Evolutionary conservation across 2,888 invertebrate species (phyloP), one percentile per base, ranked within the genome.

Genomic region (Megastigmus dorsalis): DNA sequence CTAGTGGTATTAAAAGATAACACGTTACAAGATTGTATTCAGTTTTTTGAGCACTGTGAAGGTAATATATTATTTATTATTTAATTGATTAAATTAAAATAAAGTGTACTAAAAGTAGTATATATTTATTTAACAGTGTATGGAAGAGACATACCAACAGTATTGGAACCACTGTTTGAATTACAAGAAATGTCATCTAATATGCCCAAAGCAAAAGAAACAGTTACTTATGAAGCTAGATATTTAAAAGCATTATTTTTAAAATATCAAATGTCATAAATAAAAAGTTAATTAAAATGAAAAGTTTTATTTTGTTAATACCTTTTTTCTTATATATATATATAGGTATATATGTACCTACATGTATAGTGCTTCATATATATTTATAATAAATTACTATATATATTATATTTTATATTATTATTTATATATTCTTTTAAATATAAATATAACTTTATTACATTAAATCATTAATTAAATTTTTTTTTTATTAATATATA

Each of bases 1-100:
- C 92, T 96, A 89, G 94, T 97, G 71, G 94, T 95, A 57, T 92
- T 97, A 62, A 92, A 95, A 84, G 97, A 98, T 89, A 91, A 93
- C 26, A 95, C 97, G 30, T 91, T 97, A 74, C 93, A 94, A 81
- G 97, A 97, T 84, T 96, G 97, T 83, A 90, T 97, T 74, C 92
- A 93, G 80, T 97, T 97, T 89, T 91, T 98, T 65, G 96, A 96
- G 84, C 95, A 95, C 80, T 97, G 97, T 87, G 97, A 97, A 90
- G 89, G 92, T 92, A 87, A 68, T 36, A 43, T 18, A 45, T 36
- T 20, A 48, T 38, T 50, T 10, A 23, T 33, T 48, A 15, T 15
- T n/a, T 59, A n/a, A 33, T 65, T 13, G 6, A 3, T 48, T 57
- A 15, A n/a, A 26, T 57, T 4, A 50, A 20, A 52, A 3, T 18